These are phyloP conservation scores for Drosophila setifemur DNA, from an alignment of 1,140 invertebrate genomes.

Conservation along the genomic window DNA sequence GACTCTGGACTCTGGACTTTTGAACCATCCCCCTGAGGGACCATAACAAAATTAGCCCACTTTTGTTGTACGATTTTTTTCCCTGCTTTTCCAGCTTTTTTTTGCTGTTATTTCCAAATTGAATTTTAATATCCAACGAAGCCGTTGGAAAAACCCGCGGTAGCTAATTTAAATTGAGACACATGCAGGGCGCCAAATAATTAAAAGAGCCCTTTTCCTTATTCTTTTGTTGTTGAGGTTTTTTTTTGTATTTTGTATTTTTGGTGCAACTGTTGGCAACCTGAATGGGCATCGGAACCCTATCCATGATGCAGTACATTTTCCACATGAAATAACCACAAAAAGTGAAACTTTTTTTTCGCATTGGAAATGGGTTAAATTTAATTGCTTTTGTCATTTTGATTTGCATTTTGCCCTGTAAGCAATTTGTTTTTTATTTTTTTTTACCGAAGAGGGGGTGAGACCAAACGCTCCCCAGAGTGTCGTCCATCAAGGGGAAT, in stretches of 20 bases:
- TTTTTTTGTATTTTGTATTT: constrained; percentile 1
- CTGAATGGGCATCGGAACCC: background rate
- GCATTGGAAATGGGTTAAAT: constrained; percentile 79
- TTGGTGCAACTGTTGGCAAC: constrained; percentile 66
- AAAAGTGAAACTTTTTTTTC: constrained; percentile 60
- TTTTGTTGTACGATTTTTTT: constrained; percentile 61
- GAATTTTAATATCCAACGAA: constrained; percentile 70
- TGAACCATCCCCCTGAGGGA: constrained; percentile 35
- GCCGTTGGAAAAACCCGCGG: constrained; percentile 28
- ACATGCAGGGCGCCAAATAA: constrained; percentile 78
- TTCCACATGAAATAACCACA: constrained; percentile 82
- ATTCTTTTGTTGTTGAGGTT: constrained; percentile 37
- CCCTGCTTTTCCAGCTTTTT: constrained; percentile 44
- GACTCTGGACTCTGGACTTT: background rate
- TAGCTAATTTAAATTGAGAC: constrained; percentile 80
- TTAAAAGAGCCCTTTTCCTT: constrained; percentile 62
- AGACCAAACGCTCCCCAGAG: constrained; percentile 65
- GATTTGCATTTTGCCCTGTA: constrained; percentile 75
- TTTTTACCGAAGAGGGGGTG: background rate
- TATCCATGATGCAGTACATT: constrained; percentile 77
- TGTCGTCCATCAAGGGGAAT: constrained; percentile 65
- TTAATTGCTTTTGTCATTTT: constrained; percentile 81
- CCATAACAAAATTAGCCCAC: constrained; percentile 61
- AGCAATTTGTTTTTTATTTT: constrained; percentile 53
- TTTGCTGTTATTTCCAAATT: constrained; percentile 78